These are phyloP conservation scores for Tetropium fuscum DNA, from an alignment of 2,888 invertebrate species.

Conservation along the genomic window DNA sequence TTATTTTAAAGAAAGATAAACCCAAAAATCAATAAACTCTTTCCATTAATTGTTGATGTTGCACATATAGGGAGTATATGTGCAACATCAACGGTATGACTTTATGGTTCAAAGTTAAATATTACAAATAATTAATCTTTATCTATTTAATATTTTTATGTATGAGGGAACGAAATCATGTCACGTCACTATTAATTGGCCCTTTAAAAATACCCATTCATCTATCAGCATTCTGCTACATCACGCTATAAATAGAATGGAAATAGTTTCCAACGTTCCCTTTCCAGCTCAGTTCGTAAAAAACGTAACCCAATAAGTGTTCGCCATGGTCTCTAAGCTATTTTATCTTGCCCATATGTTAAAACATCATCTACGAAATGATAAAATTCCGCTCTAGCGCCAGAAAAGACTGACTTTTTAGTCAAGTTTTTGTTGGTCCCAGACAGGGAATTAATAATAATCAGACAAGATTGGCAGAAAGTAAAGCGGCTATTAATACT, in stretches of 20 bases:
- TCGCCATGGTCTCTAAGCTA: conserved; percentile 11
- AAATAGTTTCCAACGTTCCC: neutral
- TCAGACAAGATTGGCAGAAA: no score
- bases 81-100: no score
- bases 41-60: no score
- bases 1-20: no score
- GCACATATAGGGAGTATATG: no score
- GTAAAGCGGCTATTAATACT: no score
- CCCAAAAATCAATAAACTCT: no score
- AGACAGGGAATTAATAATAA: no score
- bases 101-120: no score
- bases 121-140: no score
- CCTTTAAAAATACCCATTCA: conserved; percentile 5
- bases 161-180: no score
- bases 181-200: neutral
- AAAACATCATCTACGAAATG: conserved; percentile 7
- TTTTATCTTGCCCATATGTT: conserved; percentile 16
- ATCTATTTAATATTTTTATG: no score
- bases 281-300: conserved; percentile 7
- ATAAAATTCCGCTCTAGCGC: conserved; percentile 5
- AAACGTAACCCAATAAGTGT: conserved; percentile 14
- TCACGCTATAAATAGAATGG: conserved; percentile 16
- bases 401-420: conserved; percentile 12
- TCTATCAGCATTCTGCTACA: conserved; percentile 4
- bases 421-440: neutral